These are phyloP conservation scores for Yoshiicerus persimilis DNA, from an alignment of 1,140 invertebrate species.

Conservation along the genomic window DNA sequence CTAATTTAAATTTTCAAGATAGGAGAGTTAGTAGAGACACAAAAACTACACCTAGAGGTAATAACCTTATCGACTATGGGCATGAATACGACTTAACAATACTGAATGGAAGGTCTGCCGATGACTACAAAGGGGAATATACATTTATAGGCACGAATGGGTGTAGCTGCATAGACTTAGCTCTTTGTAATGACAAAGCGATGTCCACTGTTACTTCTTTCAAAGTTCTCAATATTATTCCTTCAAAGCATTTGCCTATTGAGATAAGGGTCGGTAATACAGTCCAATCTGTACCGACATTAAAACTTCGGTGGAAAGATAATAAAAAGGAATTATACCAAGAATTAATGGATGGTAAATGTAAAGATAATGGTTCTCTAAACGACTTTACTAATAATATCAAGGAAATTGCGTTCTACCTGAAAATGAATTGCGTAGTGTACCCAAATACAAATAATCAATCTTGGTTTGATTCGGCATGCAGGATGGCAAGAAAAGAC, in stretches of 20 bases:
- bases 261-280: neutral
- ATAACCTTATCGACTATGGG: neutral
- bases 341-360: neutral
- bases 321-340: neutral
- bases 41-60: neutral
- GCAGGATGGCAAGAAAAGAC: neutral
- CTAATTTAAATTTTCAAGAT: neutral
- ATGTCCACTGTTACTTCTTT: neutral
- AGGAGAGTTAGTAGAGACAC: neutral
- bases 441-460: neutral
- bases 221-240: neutral
- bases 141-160: neutral
- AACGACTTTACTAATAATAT: neutral
- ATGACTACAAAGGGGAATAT: neutral
- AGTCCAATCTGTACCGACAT: neutral
- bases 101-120: neutral
- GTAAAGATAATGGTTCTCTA: neutral
- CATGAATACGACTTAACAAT: neutral
- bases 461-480: neutral
- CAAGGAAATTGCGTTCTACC: neutral
- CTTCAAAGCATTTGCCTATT: neutral
- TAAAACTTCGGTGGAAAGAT: neutral
- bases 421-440: neutral
- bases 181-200: neutral
- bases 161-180: neutral